Percentiles rank a stretch among this genome's conserved stretches.
Evolutionary conservation across 2,888 invertebrate genomes (phyloP).

Genomic region (Pycnomerus fuliginosus): DNA sequence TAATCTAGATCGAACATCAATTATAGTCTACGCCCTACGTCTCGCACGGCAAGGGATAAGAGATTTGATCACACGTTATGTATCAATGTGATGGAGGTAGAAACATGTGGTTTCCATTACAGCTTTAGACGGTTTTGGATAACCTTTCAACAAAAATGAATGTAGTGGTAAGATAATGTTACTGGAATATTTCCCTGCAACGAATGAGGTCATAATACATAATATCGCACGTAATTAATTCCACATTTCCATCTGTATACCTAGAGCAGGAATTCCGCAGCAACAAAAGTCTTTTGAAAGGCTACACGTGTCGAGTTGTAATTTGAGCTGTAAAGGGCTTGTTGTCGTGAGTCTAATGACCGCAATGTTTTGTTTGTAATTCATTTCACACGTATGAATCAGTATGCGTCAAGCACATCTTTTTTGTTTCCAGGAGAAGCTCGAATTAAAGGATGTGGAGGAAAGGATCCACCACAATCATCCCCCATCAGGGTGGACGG

Average conservation of each 20-base stretch:
- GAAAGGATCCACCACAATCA: constrained; percentile 11
- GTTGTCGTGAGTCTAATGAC: constrained; percentile 15
- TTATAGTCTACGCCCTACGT: too few species aligned
- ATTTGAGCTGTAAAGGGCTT: constrained; percentile 6
- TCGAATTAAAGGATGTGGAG: constrained; percentile 17
- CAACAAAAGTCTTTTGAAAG: constrained; percentile 15
- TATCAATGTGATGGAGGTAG: too few species aligned
- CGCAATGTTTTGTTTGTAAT: constrained; percentile 18
- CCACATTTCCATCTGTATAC: constrained; percentile 4
- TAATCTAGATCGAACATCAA: too few species aligned
- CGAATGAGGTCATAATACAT: constrained; percentile 7
- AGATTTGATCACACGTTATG: too few species aligned
- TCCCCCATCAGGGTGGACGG: constrained; percentile 23
- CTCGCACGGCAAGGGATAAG: too few species aligned
- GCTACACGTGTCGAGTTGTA: constrained; percentile 13
- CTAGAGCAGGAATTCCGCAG: constrained; percentile 3
- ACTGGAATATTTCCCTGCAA: constrained; percentile 6
- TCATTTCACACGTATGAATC: constrained; percentile 17
- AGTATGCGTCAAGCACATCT: constrained; percentile 4
- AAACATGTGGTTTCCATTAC: too few species aligned
- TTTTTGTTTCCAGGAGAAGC: constrained; percentile 18
- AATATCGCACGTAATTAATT: constrained; percentile 13
- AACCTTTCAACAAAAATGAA: constrained; percentile 3
- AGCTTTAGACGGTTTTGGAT: too few species aligned
- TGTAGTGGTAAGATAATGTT: neutral